phyloP scores from a whole-genome alignment of 2,113 vertebrate genomes.

The Monarcha castaneiventris region DNA sequence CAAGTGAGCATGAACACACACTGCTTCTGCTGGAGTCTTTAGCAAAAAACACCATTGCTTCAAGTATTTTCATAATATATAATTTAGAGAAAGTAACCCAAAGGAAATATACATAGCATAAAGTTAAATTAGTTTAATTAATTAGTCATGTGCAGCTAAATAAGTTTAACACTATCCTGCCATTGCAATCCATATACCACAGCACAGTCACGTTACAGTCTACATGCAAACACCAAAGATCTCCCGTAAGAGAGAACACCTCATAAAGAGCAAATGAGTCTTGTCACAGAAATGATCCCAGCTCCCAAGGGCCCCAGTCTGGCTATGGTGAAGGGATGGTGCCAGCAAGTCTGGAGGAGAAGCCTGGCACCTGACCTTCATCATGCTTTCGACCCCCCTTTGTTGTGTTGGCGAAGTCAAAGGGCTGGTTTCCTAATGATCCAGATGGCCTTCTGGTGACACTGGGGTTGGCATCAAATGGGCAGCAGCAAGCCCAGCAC shows the following conservation, averaged over 20 bases:
- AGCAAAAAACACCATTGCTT: neutral
- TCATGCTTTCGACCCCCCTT: neutral
- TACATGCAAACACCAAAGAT: neutral
- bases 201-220: neutral
- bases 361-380: neutral
- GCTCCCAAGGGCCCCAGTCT: neutral
- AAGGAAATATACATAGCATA: neutral
- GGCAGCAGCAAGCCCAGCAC: neutral
- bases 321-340: neutral
- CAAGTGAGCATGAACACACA: neutral
- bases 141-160: neutral
- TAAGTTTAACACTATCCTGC: neutral
- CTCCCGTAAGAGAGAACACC: neutral
- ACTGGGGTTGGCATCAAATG: neutral
- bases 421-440: conserved; percentile 27
- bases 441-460: neutral
- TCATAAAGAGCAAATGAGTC: neutral
- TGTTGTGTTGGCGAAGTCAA: neutral
- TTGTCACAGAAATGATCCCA: neutral
- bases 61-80: neutral
- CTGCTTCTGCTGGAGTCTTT: neutral
- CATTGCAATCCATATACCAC: neutral
- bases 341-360: neutral
- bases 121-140: neutral
- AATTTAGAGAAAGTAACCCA: neutral